Evolutionary conservation across 1,140 invertebrate species (phyloP).

Genomic region (Trinorchestia longiramus): DNA sequence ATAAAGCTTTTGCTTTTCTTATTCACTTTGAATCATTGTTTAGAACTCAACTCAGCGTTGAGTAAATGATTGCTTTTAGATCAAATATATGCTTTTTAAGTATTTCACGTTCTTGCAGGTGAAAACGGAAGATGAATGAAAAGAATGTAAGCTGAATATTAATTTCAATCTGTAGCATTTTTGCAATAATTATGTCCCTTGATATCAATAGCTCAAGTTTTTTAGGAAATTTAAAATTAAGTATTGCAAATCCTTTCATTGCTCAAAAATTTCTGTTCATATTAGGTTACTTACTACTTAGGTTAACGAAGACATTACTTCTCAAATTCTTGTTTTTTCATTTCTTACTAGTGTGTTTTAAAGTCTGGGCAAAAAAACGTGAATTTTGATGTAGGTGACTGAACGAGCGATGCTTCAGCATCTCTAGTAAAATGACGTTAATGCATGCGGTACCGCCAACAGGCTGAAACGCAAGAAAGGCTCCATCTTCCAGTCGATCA

Average conservation of each 20-base stretch:
- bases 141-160: not conserved
- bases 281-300: no score
- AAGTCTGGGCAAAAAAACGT: not conserved
- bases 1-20: not conserved
- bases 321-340: not conserved
- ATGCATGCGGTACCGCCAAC: slow-evolving; percentile 56
- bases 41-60: not conserved
- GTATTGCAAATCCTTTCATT: no score
- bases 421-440: not conserved
- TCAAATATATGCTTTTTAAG: not conserved
- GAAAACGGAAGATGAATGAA: not conserved
- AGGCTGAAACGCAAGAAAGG: slow-evolving; percentile 96
- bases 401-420: not conserved
- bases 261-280: no score
- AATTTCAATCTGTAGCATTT: not conserved
- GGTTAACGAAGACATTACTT: no score
- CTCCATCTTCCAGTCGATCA: slow-evolving; percentile 95
- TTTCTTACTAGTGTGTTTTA: not conserved
- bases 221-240: no score
- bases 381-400: not conserved
- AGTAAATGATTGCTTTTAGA: not conserved
- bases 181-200: not conserved
- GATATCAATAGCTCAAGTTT: not conserved
- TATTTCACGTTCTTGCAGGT: not conserved
- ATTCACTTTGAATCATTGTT: not conserved